A percentile compares a stretch with the other conserved stretches of the same genome.
These are phyloP conservation scores for Coregonus ussuriensis DNA, from an alignment of 2,797 vertebrate genomes.

Conservation along the genomic window DNA sequence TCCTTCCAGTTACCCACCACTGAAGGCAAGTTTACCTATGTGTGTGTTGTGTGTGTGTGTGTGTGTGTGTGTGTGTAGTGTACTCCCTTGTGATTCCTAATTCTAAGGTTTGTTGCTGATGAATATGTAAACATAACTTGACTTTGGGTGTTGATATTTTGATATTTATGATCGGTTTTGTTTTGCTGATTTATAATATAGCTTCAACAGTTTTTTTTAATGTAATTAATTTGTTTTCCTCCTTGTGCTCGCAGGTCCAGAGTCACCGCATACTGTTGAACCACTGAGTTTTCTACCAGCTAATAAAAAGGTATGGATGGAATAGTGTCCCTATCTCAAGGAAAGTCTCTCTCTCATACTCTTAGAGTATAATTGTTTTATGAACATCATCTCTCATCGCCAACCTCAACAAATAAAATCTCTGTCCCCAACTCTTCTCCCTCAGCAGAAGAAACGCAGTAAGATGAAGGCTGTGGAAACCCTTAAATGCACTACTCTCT, in stretches of 20 bases:
- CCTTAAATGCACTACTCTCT: conserved; percentile 49
- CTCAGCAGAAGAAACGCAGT: conserved; percentile 59
- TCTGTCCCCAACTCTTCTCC: not conserved
- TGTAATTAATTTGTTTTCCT: not conserved
- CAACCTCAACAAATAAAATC: not conserved
- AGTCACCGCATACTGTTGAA: conserved; percentile 83
- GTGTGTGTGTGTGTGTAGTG: not conserved
- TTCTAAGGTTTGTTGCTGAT: not conserved
- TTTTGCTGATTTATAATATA: not conserved
- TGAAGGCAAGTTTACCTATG: conserved; percentile 76
- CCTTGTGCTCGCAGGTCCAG: conserved; percentile 68
- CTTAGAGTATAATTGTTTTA: not conserved
- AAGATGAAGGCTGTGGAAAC: conserved; percentile 61
- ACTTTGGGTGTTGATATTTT: too few species aligned
- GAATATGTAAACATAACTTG: not conserved
- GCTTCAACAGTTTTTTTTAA: not conserved
- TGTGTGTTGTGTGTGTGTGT: not conserved
- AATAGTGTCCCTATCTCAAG: not conserved
- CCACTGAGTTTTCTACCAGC: conserved; percentile 82
- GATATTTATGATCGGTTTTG: too few species aligned
- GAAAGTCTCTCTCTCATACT: not conserved
- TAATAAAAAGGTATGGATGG: conserved; percentile 84
- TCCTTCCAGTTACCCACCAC: conserved; percentile 82
- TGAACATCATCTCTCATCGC: not conserved
- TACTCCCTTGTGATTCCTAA: not conserved